Evolutionary conservation across 2,113 vertebrate species (phyloP).

Genomic region (Etheostoma spectabile): DNA sequence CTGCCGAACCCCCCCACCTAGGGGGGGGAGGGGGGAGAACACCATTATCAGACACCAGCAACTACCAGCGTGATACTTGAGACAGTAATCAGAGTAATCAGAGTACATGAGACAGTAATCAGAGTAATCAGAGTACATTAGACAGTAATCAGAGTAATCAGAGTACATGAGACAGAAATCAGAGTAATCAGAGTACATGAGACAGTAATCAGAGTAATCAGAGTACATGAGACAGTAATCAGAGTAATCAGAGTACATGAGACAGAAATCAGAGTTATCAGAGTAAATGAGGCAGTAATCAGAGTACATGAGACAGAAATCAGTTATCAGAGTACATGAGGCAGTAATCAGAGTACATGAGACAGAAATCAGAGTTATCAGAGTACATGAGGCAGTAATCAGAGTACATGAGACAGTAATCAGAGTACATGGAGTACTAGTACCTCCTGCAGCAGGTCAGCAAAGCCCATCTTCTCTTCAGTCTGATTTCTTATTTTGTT

Average conservation of each 20-base stretch:
- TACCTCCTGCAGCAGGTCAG: slow-evolving; percentile 78
- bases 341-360: not conserved
- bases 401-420: not conserved
- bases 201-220: too few relatives aligned
- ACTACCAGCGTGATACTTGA: too few relatives aligned
- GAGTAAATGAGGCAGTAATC: too few relatives aligned
- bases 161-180: too few relatives aligned
- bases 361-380: too few relatives aligned
- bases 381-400: too few relatives aligned
- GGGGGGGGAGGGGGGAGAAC: not conserved
- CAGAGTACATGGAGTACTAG: too few relatives aligned
- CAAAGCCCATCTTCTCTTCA: slow-evolving; percentile 76
- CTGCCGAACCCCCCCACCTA: slow-evolving; percentile 82
- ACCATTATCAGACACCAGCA: not conserved
- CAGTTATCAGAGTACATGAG: not conserved
- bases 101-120: not conserved
- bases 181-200: too few relatives aligned
- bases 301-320: not conserved
- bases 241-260: not conserved
- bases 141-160: not conserved
- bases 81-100: not conserved
- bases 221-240: not conserved
- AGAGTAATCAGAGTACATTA: not conserved
- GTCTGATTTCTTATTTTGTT: too few relatives aligned
- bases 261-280: too few relatives aligned